These are phyloP conservation scores for Conus canariensis DNA, from an alignment of 2,888 invertebrate genomes.

Conservation along the genomic window DNA sequence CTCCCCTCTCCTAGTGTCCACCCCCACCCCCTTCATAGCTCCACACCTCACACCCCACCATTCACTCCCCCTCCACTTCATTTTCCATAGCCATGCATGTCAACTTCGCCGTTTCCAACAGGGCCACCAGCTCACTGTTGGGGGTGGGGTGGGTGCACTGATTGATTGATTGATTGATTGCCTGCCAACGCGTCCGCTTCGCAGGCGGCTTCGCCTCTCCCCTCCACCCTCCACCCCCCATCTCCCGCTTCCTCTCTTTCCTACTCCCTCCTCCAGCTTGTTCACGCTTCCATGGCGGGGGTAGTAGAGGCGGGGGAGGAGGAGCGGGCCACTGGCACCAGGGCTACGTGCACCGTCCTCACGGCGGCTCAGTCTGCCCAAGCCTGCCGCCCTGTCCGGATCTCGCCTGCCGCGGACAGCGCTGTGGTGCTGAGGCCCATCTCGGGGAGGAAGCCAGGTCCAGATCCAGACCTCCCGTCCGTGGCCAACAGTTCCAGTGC, in stretches of 20 bases:
- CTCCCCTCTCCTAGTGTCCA: neutral
- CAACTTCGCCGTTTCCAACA: too few species aligned
- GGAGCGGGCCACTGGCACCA: neutral
- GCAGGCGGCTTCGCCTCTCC: too few species aligned
- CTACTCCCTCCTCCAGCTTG: neutral
- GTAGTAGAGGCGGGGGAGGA: neutral
- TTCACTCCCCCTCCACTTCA: neutral
- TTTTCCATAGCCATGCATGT: neutral
- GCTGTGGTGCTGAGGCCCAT: neutral
- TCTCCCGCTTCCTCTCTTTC: neutral
- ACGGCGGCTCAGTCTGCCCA: neutral
- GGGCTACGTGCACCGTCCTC: neutral
- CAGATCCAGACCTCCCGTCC: too few species aligned
- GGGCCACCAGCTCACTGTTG: too few species aligned
- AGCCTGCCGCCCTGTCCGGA: neutral
- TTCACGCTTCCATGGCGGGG: neutral
- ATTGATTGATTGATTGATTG: neutral
- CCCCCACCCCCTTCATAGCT: too few species aligned
- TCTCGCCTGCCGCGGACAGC: neutral
- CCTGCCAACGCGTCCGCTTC: neutral
- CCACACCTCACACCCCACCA: too few species aligned
- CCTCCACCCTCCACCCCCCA: neutral
- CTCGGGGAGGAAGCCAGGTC: neutral
- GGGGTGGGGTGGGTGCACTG: neutral
- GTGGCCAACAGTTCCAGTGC: too few species aligned